These are phyloP conservation scores for Girardinus metallicus DNA, from an alignment of 2,797 vertebrate genomes.

Conservation along the genomic window DNA sequence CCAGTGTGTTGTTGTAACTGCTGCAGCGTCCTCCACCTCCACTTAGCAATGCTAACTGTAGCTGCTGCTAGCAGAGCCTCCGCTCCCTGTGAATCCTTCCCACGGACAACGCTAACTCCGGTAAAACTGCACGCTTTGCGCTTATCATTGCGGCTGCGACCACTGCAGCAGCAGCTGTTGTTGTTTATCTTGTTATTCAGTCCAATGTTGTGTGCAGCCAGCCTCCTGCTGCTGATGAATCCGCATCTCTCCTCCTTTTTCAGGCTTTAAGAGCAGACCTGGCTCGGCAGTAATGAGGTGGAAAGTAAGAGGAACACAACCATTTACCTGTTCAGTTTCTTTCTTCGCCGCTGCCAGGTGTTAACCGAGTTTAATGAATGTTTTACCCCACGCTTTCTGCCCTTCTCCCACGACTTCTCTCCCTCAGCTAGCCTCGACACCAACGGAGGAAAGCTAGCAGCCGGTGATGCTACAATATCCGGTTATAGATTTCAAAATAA, in stretches of 20 bases:
- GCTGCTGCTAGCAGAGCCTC: slow-evolving; percentile 33
- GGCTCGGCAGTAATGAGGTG: not conserved
- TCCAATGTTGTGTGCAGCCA: slow-evolving; percentile 62
- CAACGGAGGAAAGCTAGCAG: slow-evolving; percentile 49
- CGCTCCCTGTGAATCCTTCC: slow-evolving; percentile 9
- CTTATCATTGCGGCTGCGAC: slow-evolving; percentile 4
- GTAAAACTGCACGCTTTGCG: not conserved
- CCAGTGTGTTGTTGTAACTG: not conserved
- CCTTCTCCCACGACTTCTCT: slow-evolving; percentile 71
- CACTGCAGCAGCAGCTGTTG: slow-evolving; percentile 30
- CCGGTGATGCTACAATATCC: not conserved
- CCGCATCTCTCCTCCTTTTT: slow-evolving; percentile 63
- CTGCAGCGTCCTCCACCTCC: slow-evolving; percentile 32
- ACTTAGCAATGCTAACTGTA: slow-evolving; percentile 51
- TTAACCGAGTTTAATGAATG: slow-evolving; percentile 47
- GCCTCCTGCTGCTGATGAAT: slow-evolving; percentile 48
- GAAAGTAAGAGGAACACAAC: not conserved
- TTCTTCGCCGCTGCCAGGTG: slow-evolving; percentile 52
- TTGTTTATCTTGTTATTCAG: slow-evolving; percentile 60
- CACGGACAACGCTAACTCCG: not conserved
- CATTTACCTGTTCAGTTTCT: slow-evolving; percentile 64
- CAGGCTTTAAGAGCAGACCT: slow-evolving; percentile 28
- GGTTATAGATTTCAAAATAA: slow-evolving; percentile 32
- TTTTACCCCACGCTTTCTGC: slow-evolving; percentile 39
- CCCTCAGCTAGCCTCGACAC: slow-evolving; percentile 75